Evolutionary conservation across 2,113 vertebrate genomes (phyloP).

Genomic region (Illadopsis cleaveri): DNA sequence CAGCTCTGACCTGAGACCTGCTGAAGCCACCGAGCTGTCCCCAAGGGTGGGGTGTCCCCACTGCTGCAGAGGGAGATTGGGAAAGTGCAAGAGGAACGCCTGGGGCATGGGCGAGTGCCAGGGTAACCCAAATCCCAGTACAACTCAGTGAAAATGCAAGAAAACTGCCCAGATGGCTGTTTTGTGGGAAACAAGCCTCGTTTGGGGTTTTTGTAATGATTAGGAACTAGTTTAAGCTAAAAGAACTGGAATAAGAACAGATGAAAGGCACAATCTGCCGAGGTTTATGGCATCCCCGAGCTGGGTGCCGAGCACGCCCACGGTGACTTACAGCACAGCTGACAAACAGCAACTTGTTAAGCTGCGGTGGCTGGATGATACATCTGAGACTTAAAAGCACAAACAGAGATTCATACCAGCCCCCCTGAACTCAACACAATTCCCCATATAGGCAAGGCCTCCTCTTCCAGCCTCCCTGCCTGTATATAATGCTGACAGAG

Average conservation of each 20-base stretch:
- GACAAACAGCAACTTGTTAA: conserved; percentile 9
- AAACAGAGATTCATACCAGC: not conserved
- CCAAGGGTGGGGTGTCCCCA: not conserved
- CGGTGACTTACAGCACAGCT: not conserved
- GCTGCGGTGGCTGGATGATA: not conserved
- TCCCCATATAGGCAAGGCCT: not conserved
- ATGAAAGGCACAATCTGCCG: not conserved
- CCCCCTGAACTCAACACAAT: not conserved
- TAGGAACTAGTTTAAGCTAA: not conserved
- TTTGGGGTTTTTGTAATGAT: not conserved
- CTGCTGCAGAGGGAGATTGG: not conserved
- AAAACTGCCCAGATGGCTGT: not conserved
- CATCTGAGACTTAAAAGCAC: not conserved
- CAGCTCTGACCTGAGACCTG: not conserved
- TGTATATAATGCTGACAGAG: not conserved
- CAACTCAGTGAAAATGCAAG: fast-evolving
- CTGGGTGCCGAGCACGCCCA: not conserved
- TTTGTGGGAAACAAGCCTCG: not conserved
- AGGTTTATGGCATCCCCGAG: not conserved
- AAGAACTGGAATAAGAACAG: not conserved
- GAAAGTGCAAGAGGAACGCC: fast-evolving
- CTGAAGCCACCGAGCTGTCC: not conserved
- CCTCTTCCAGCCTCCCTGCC: not conserved
- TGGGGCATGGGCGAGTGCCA: fast-evolving
- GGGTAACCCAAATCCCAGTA: not conserved